Conservation (phyloP, 1,140 invertebrate species). For the Saccostrea echinata region DNA sequence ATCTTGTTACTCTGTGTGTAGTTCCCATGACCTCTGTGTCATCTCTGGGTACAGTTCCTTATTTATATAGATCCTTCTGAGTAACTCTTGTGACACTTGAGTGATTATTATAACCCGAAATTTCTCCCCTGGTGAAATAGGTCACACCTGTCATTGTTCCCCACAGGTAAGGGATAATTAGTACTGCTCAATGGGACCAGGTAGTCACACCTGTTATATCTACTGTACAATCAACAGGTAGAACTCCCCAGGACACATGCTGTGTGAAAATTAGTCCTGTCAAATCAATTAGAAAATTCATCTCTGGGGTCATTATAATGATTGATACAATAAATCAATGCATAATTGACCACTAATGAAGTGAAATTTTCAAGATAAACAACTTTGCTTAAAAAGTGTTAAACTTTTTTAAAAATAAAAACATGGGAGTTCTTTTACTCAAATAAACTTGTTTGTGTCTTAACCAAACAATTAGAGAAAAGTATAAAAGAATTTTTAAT, state of each 20-base stretch:
- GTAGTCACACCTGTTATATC: constrained; percentile 1
- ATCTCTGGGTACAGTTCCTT: neutral
- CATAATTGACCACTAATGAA: neutral
- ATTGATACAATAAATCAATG: neutral
- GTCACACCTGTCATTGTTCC: constrained; percentile 4
- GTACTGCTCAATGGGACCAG: neutral
- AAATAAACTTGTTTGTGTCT: no score
- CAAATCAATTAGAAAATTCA: constrained; percentile 2
- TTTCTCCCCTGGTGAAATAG: constrained; percentile 5
- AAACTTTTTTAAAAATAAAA: no score
- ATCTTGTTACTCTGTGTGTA: neutral
- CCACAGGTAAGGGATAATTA: constrained; percentile 11
- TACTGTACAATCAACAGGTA: neutral
- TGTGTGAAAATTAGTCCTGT: neutral
- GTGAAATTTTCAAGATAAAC: neutral
- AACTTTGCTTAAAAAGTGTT: no score
- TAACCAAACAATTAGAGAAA: no score
- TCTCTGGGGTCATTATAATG: neutral
- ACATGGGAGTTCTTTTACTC: no score
- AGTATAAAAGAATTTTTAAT: no score
- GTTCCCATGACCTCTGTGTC: neutral
- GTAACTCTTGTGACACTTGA: neutral
- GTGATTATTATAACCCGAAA: neutral
- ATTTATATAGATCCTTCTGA: neutral
- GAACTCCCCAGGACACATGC: neutral